Percentiles rank a stretch among this genome's conserved stretches.
Evolutionary conservation across 2,113 vertebrate genomes (phyloP).

Genomic region (Columba janthina): DNA sequence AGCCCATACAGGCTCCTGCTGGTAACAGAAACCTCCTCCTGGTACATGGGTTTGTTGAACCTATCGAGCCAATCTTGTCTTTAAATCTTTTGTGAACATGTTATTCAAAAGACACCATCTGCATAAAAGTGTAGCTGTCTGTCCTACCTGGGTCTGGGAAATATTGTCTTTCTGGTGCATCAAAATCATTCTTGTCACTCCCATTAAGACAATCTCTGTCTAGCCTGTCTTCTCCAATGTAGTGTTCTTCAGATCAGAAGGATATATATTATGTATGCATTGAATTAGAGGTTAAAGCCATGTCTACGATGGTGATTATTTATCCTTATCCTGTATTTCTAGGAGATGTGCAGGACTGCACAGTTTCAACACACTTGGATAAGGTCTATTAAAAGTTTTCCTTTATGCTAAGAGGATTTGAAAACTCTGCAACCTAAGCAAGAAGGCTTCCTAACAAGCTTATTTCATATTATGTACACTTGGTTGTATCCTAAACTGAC

Average conservation of each 20-base stretch:
- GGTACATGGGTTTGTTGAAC: neutral
- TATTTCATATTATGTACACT: slow-evolving; percentile 19
- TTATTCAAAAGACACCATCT: neutral
- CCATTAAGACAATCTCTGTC: neutral
- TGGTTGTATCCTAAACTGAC: slow-evolving; percentile 19
- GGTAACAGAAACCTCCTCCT: neutral
- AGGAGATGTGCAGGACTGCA: neutral
- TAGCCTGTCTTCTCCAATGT: neutral
- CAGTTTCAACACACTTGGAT: neutral
- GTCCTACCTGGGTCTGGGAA: neutral
- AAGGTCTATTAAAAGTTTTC: slow-evolving; percentile 11
- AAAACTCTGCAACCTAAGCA: slow-evolving; percentile 22
- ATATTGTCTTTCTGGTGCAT: neutral
- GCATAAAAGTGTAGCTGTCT: neutral
- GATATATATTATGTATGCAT: neutral
- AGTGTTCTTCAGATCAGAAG: neutral
- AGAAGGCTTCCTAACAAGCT: slow-evolving; percentile 15
- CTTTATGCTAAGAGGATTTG: slow-evolving; percentile 30
- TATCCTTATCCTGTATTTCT: neutral
- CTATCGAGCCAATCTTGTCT: neutral
- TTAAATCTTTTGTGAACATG: neutral
- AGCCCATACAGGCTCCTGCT: neutral
- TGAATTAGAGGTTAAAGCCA: slow-evolving; percentile 14
- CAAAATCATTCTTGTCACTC: neutral
- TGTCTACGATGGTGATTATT: neutral